Conservation (phyloP, 2,113 vertebrate species). For the Psophia crepitans region DNA sequence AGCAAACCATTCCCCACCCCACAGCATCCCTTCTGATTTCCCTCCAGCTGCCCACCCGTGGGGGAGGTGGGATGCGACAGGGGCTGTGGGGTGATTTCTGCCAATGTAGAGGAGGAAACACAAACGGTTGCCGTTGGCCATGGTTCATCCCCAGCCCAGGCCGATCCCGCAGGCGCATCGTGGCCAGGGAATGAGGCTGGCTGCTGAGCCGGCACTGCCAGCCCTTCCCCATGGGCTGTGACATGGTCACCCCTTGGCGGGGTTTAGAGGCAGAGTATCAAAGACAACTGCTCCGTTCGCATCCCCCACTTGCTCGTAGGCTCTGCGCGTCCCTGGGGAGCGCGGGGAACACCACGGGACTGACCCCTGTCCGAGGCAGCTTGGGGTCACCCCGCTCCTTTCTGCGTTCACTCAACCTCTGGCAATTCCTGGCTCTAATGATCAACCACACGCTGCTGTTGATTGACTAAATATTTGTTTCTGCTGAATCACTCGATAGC, state of each 20-base stretch:
- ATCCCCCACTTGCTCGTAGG: not conserved
- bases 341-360: not conserved
- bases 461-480: not conserved
- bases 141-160: not conserved
- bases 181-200: not conserved
- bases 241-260: not conserved
- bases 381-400: not conserved
- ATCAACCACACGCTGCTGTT: rapidly evolving
- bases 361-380: not conserved
- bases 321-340: not conserved
- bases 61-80: rapidly evolving
- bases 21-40: not conserved
- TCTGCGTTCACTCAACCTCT: not conserved
- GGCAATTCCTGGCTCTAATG: not conserved
- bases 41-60: rapidly evolving
- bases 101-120: not conserved
- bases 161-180: not conserved
- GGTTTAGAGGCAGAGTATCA: not conserved
- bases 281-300: not conserved
- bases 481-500: not conserved
- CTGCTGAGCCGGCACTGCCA: not conserved
- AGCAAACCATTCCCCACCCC: not conserved
- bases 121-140: not conserved
- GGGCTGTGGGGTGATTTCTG: not conserved
- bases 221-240: not conserved